These are phyloP conservation scores for Austrofundulus limnaeus DNA, from an alignment of 2,113 vertebrate species.

Conservation along the genomic window DNA sequence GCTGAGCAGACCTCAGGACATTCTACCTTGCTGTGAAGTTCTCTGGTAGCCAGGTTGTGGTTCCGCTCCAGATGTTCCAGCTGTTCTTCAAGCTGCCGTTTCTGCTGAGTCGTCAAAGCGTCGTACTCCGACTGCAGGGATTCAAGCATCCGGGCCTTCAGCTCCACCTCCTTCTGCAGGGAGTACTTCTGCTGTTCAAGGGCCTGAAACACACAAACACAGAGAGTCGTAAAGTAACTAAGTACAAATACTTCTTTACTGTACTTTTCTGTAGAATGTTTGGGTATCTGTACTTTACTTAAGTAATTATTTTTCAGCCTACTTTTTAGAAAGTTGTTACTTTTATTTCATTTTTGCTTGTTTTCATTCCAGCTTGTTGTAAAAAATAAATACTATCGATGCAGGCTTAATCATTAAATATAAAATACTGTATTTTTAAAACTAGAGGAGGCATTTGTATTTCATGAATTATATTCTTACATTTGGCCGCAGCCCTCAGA, in stretches of 20 bases:
- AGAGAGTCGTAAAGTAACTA: no score
- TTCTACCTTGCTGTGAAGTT: slow-evolving; percentile 87
- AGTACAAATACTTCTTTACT: no score
- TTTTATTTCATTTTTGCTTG: no score
- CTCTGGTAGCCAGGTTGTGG: slow-evolving; percentile 78
- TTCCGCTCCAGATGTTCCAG: slow-evolving; percentile 80
- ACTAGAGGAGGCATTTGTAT: no score
- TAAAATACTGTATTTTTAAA: neutral
- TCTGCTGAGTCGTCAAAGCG: slow-evolving; percentile 86
- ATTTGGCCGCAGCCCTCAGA: no score
- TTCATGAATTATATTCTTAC: no score
- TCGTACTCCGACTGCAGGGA: slow-evolving; percentile 90
- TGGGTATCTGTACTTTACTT: no score
- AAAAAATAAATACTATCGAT: no score
- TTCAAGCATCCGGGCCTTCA: slow-evolving; percentile 88
- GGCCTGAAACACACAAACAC: slow-evolving; percentile 47
- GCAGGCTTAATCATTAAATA: neutral
- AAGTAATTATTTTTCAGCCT: no score
- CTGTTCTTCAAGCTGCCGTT: slow-evolving; percentile 79
- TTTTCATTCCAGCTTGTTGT: no score
- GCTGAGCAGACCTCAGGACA: neutral
- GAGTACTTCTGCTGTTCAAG: slow-evolving; percentile 90
- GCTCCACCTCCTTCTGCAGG: slow-evolving; percentile 86
- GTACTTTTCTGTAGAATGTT: no score
- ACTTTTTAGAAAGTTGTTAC: no score